Base-by-base conservation (phyloP, 2,888 invertebrate species). In the Dolichomitus sp. region DNA sequence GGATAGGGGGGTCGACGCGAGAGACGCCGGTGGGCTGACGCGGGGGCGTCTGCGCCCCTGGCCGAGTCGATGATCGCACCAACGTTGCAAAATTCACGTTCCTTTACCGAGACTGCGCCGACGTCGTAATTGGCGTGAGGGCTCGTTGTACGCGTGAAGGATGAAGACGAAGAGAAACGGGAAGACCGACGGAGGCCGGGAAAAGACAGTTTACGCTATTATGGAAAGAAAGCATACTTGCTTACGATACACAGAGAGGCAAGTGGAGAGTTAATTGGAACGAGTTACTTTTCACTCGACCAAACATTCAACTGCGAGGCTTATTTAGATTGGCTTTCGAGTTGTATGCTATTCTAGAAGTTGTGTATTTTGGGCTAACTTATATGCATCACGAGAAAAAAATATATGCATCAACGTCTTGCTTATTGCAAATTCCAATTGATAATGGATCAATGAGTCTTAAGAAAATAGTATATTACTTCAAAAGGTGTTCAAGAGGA, bases 1-100 rank as follows among this genome's bases (percentile, higher is more conserved):
- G 72, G 68, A 63, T 54, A 23, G 23, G 70, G 45, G 50, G 68
- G 12, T 27, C n/a, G 57, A 19, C 68, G 30, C 65, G 45, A 59
- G 72, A 40, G 40, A 61, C 17, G 76, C 75, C 81, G 42, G 72
- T 76, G 76, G 70, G 68, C 69, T 65, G 30, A 80, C 83, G 72
- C 80, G 69, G 80, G 80, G 70, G 84, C 84, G 84, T 84, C 84
- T 83, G 84, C 84, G 84, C 83, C 74, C 80, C 80, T 83, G 70
- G 83, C 80, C 74, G 69, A 84, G 84, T 84, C 84, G 83, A 84
- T 84, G 83, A 84, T 83, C 84, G 77, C 74, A 72, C 80, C 72
- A 48, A 48, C 82, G 61, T 63, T 79, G 72, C 80, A 77, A 83
- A 84, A 74, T 81, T 78, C 70, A 45, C 72, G 82, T 59, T 82